Evolutionary conservation across 1,140 invertebrate genomes (phyloP).

Genomic region (Trachelipus rathkii): DNA sequence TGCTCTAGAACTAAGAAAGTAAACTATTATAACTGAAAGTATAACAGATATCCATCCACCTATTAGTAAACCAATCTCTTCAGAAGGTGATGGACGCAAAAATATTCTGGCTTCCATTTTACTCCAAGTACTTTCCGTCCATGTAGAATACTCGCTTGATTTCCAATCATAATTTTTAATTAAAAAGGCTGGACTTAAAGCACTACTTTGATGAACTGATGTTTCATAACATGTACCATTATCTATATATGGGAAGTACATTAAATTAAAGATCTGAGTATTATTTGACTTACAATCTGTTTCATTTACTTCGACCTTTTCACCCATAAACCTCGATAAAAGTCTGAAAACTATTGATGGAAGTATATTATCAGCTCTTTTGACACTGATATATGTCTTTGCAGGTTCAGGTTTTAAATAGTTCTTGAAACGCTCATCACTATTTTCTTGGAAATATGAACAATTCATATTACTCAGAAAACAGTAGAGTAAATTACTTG

Average conservation of each 20-base stretch:
- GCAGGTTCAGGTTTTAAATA: slow-evolving; percentile 34
- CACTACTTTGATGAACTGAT: slow-evolving; percentile 33
- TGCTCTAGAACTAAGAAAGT: slow-evolving; percentile 33
- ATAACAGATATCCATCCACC: slow-evolving; percentile 33
- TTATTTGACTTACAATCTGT: slow-evolving; percentile 28
- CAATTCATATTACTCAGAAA: slow-evolving; percentile 38
- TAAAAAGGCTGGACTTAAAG: slow-evolving; percentile 40
- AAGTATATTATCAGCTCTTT: slow-evolving; percentile 22
- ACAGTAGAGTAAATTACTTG: slow-evolving; percentile 31
- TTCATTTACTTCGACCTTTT: slow-evolving; percentile 30
- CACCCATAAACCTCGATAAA: slow-evolving; percentile 33
- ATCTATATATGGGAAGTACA: slow-evolving; percentile 27
- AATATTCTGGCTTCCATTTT: slow-evolving; percentile 35
- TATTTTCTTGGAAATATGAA: slow-evolving; percentile 31
- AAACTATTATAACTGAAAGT: slow-evolving; percentile 29
- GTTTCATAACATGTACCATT: slow-evolving; percentile 40
- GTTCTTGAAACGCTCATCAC: slow-evolving; percentile 1
- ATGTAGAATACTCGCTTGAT: slow-evolving; percentile 39
- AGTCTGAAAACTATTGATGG: slow-evolving; percentile 27
- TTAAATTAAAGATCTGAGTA: slow-evolving; percentile 28
- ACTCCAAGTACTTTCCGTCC: slow-evolving; percentile 41
- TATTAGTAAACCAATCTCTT: slow-evolving; percentile 36
- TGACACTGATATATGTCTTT: slow-evolving; percentile 38
- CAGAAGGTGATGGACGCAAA: slow-evolving; percentile 32
- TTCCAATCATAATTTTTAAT: slow-evolving; percentile 38